Evolutionary conservation across 2,888 invertebrate species (phyloP), one percentile per base, ranked within the genome.

Genomic region (Hydroisotoma schaefferi): DNA sequence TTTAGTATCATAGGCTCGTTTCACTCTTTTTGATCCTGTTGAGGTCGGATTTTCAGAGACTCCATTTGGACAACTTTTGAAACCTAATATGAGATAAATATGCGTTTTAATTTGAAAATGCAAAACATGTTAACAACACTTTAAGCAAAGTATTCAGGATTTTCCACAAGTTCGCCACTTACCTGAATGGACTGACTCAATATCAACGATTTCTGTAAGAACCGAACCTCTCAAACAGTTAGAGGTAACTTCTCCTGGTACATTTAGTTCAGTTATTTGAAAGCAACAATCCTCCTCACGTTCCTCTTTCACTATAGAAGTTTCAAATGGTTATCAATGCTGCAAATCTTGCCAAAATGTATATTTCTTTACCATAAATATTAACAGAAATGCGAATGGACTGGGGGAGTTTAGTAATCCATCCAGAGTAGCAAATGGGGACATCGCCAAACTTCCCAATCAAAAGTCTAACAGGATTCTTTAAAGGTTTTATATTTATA

Each of bases 351-450:
- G 15, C 8, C 2, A 20, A 33, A 48, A 37, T 26, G 44, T 23
- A 15, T 56, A 6, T 25, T 56, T 15, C 6, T 6, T 25, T 22
- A 59, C 59, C 49, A 20, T 29, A 47, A 5, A 22, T 28, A 6
- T 15, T 15, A 5, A 61, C 46, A 26, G 26, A 28, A 2, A 61
- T 51, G 5, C 58, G 47, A 6, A 61, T 23, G 25, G 37, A 57
- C 27, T 61, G 57, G 25, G 52, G 48, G 2, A 27, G 10, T 2
- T 25, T 20, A n/a, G 55, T 29, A 3, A 27, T 4, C 63, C 63
- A 63, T 1, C 63, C 63, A 26, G 6, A 33, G 26, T 59, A 63
- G 27, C 63, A 63, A 22, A 59, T 40, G 1, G 29, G 23, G 15
- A 55, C 52, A 10, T 59, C 29, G 12, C 59, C 40, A 4, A 27